Evolutionary conservation across 1,140 invertebrate species (phyloP), one percentile per base, ranked within the genome.

Genomic region (Aphidius ervi): DNA sequence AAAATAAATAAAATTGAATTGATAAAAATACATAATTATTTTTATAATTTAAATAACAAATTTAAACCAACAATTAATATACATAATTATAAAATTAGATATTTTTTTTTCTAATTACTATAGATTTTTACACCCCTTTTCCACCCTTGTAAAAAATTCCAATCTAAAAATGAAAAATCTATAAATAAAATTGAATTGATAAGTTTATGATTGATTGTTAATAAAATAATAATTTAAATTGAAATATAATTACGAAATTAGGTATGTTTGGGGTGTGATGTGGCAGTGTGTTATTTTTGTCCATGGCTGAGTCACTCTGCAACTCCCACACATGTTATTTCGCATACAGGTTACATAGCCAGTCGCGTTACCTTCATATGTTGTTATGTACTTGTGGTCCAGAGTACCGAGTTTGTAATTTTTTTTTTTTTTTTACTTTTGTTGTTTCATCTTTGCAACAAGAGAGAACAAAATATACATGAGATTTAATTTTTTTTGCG

Each of bases 261-360:
- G 16, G 16, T 46, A 61, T 41, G 59, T 61, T 49, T 39, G 46
- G 16, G 45, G 47, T 53, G 56, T 50, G 59, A 41, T 39, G 56
- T 55, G 59, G 45, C 47, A 40, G 42, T 56, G 47, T 61, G 16
- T 53, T 61, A 61, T 61, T 61, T 61, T 46, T 61, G 59, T 53
- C 46, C 20, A 54, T 50, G 53, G 59, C 59, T 61, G 59, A 61
- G 54, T 61, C 59, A 61, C 54, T 45, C 10, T 41, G 42, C 47
- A 48, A 61, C 59, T 61, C 59, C 59, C 54, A 61, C 59, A 56
- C 54, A 39, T 46, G 40, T 61, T 49, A 56, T 61, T 61, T 61
- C 47, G 20, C 59, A 56, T 61, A 61, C 59, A 56, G 23, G 54
- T 61, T 61, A 61, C 59, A 61, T 56, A 46, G 54, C 54, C 46